phyloP scores from a whole-genome alignment of 2,888 invertebrate species.

The Brachylomia viminalis region DNA sequence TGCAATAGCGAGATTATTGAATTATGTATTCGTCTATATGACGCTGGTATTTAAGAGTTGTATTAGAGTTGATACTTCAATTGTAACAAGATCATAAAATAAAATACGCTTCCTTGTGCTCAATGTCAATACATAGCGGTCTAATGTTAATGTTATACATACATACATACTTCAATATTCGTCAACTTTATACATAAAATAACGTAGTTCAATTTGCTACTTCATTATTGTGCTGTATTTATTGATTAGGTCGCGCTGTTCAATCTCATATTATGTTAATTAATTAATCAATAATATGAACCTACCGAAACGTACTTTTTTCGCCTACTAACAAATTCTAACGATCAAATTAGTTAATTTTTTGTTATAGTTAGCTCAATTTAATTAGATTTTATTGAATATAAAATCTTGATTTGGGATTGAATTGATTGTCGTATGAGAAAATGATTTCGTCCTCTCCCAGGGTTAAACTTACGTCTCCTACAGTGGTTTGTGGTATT shows the following conservation, averaged over 20 bases:
- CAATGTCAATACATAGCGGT: constrained; percentile 88
- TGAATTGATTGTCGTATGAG: background rate
- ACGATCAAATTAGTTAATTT: constrained; percentile 73
- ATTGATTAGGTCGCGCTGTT: constrained; percentile 80
- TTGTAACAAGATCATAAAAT: constrained; percentile 72
- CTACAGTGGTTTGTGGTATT: constrained; percentile 47
- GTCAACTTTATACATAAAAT: constrained; percentile 67
- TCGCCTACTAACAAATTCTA: constrained; percentile 78
- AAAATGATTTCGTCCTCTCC: constrained; percentile 21
- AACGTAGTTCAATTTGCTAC: constrained; percentile 68
- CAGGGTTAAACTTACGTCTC: constrained; percentile 20
- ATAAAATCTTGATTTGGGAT: constrained; percentile 52
- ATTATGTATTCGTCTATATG: constrained; percentile 86
- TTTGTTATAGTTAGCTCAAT: constrained; percentile 68
- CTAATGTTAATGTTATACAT: constrained; percentile 76
- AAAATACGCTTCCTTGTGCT: constrained; percentile 87
- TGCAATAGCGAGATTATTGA: constrained; percentile 76
- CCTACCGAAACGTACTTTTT: constrained; percentile 73
- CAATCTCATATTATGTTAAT: constrained; percentile 82
- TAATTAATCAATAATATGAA: constrained; percentile 65
- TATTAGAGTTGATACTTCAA: constrained; percentile 76
- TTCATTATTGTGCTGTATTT: constrained; percentile 70
- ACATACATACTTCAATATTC: constrained; percentile 68
- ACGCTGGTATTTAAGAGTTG: constrained; percentile 86
- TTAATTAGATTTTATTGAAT: constrained; percentile 61